Evolutionary conservation across 2,888 invertebrate species (phyloP), one percentile per base, ranked within the genome.

Genomic region (Cosmia trapezina): DNA sequence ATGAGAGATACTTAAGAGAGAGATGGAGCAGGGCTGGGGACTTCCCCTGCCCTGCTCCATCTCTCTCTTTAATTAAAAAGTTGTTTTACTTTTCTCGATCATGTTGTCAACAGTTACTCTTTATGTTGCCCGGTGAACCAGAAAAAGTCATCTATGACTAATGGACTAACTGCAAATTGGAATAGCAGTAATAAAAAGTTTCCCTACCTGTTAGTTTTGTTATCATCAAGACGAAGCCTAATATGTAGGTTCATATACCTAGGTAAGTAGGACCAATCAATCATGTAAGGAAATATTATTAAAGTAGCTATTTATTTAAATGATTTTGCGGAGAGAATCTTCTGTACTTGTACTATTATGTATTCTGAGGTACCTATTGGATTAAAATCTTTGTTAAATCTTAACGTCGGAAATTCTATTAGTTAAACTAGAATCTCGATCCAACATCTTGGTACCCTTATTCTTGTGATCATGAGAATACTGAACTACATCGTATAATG

Each of bases 91-190:
- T 57, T 69, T 41, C 33, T 53, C 41, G 49, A 49, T 64, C 47
- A 54, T 14, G 41, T 51, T 45, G 51, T 33, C 43, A 59, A 73
- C 43, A 19, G 3, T n/a, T 59, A 73, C 66, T 57, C 11, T 63
- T 66, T 59, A 51, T 45, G 33, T 66, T 49, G 33, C 53, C 17
- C 65, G 11, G 22, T 22, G 66, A 62, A 73, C 51, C 41, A 66
- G 45, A 75, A 66, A 64, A 73, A 57, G 19, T 45, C 11, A 57
- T 64, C 8, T 19, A 54, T n/a, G 41, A 49, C 17, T 68, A 37
- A 67, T 69, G 19, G n/a, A 62, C 33, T 54, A 12, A 62, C 56
- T 51, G 54, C 9, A 56, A 74, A 68, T 51, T 67, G 41, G 6
- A 70, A 62, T 33, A 47, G 19, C 41, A 49, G 19, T 45, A 53